A percentile compares a stretch with the other conserved stretches of the same genome.
phyloP scores from a whole-genome alignment of 2,797 vertebrate species.

The Rhodeus uyekii region DNA sequence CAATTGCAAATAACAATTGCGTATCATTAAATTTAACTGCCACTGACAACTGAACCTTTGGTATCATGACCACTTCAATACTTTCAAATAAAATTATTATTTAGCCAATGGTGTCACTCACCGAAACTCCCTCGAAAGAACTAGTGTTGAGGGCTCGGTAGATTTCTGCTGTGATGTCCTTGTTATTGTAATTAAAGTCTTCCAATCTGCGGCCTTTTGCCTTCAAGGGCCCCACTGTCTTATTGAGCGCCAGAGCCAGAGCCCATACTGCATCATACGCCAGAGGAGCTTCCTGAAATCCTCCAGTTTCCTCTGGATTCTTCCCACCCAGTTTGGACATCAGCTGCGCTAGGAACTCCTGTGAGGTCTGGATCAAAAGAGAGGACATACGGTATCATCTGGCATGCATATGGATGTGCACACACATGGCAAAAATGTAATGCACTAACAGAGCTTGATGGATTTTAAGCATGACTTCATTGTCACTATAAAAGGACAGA shows the following conservation, averaged over 20 bases:
- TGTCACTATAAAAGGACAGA: background rate
- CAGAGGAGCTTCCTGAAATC: slow-evolving; percentile 92
- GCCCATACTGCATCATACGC: slow-evolving; percentile 97
- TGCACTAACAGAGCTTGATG: background rate
- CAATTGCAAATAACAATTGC: background rate
- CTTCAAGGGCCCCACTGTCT: slow-evolving; percentile 86
- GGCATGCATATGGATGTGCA: background rate
- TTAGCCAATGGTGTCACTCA: slow-evolving; percentile 61
- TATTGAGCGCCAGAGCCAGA: slow-evolving; percentile 91
- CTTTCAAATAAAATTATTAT: background rate
- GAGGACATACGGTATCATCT: slow-evolving; percentile 36
- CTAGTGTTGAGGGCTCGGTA: slow-evolving; percentile 96
- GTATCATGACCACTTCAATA: background rate
- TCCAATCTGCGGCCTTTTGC: slow-evolving; percentile 85
- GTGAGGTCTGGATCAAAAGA: slow-evolving; percentile 81
- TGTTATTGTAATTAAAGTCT: slow-evolving; percentile 97
- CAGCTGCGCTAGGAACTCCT: slow-evolving; percentile 90
- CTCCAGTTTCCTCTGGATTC: slow-evolving; percentile 90
- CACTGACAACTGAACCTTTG: background rate
- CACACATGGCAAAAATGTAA: background rate
- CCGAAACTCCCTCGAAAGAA: slow-evolving; percentile 94
- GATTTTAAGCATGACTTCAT: slow-evolving; percentile 9
- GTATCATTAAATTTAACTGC: background rate
- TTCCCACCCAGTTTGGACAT: slow-evolving; percentile 87
- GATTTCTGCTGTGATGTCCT: slow-evolving; percentile 92